Conservation (phyloP, 92 coral and sea anemone genomes). For the Epizoanthus stellaris region DNA sequence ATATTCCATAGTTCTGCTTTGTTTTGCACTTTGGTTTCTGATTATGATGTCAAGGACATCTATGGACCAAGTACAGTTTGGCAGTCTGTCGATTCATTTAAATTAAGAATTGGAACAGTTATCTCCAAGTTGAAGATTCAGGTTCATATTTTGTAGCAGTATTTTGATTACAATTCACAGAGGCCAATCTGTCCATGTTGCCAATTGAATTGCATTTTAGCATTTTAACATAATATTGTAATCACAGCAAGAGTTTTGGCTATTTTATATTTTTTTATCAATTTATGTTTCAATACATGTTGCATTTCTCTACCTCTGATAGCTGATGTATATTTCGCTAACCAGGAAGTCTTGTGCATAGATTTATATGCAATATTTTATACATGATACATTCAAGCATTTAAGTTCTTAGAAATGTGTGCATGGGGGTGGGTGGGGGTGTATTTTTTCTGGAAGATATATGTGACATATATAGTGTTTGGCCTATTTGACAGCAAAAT, state of each 20-base stretch:
- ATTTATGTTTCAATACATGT: constrained; percentile 8
- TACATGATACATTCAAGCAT: constrained; percentile 23
- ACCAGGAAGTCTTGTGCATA: constrained; percentile 36
- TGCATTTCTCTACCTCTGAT: constrained; percentile 32
- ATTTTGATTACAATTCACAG: constrained; percentile 33
- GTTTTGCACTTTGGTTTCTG: constrained; percentile 42
- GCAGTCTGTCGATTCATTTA: not conserved
- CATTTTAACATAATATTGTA: constrained; percentile 23
- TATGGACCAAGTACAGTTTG: constrained; percentile 32
- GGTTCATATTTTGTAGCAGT: constrained; percentile 38
- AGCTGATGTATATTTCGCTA: constrained; percentile 20
- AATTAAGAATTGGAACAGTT: constrained; percentile 13
- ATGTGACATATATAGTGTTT: not conserved
- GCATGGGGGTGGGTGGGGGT: constrained; percentile 9
- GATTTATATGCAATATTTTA: constrained; percentile 26
- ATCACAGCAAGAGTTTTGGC: constrained; percentile 38
- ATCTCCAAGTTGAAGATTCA: constrained; percentile 34
- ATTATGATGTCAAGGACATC: constrained; percentile 2
- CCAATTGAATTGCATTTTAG: constrained; percentile 28
- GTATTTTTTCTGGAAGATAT: constrained; percentile 27
- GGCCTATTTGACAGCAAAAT: not conserved
- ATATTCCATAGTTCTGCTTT: too few relatives aligned
- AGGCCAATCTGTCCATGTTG: constrained; percentile 38
- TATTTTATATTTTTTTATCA: constrained; percentile 29
- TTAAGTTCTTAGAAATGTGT: constrained; percentile 33